Conservation (phyloP, 1,140 invertebrate genomes). For the Drosophila trapezifrons region DNA sequence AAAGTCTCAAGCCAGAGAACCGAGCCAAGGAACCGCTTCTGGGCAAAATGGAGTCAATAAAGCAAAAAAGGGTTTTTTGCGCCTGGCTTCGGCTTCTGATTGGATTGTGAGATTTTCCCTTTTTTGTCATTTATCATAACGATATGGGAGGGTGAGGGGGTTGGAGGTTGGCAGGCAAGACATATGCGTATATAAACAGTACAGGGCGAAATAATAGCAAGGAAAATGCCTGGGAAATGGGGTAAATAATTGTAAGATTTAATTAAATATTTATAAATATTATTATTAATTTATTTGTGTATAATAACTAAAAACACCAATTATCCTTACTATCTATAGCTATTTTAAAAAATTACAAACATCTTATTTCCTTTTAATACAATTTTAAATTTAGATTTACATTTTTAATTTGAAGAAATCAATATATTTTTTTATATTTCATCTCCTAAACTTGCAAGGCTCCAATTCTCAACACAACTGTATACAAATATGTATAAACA, state of each 20-base stretch:
- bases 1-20: conserved; percentile 52
- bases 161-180: conserved; percentile 36
- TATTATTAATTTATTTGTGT: neutral
- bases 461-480: no score
- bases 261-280: neutral
- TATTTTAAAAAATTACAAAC: no score
- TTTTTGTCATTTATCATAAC: conserved; percentile 74
- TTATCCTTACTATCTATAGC: no score
- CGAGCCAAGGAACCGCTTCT: conserved; percentile 20
- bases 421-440: no score
- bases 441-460: no score
- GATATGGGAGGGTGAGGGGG: conserved; percentile 16
- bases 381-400: no score
- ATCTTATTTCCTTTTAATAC: no score
- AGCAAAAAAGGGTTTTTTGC: conserved; percentile 64
- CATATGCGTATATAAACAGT: conserved; percentile 46
- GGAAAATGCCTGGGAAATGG: neutral
- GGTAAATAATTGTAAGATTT: neutral
- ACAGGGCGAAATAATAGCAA: neutral
- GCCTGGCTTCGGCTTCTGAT: conserved; percentile 42
- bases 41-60: conserved; percentile 68
- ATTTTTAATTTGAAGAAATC: no score
- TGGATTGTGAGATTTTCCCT: conserved; percentile 70
- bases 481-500: conserved; percentile 33
- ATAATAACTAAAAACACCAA: neutral